phyloP scores from a whole-genome alignment of 2,888 invertebrate genomes.

The Cotesia congregata region DNA sequence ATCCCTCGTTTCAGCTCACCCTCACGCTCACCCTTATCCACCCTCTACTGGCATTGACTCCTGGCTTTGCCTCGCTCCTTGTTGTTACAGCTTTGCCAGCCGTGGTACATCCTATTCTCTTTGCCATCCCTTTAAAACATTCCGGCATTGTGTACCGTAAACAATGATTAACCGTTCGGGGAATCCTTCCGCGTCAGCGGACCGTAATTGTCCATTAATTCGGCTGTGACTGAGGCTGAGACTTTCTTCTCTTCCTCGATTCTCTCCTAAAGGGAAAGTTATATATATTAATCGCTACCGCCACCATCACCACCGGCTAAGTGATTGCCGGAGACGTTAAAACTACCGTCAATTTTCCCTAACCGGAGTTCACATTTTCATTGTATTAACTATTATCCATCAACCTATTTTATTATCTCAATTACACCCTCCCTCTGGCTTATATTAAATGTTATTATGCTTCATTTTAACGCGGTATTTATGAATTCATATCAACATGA shows the following conservation, averaged over 20 bases:
- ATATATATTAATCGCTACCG: background rate
- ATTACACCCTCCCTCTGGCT: background rate
- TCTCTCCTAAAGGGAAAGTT: background rate
- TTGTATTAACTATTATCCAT: background rate
- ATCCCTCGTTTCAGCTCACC: background rate
- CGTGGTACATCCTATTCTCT: slow-evolving; percentile 19
- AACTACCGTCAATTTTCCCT: background rate
- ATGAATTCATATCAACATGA: too few relatives aligned
- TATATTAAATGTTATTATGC: too few relatives aligned
- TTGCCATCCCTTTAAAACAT: slow-evolving; percentile 41
- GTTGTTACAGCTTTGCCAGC: background rate
- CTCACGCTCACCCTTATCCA: background rate
- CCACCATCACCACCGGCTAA: slow-evolving; percentile 7
- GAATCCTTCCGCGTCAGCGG: slow-evolving; percentile 47
- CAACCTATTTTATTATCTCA: slow-evolving; percentile 1
- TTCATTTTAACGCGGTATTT: too few relatives aligned
- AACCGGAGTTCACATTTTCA: background rate
- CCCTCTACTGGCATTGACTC: background rate
- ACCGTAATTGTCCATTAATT: slow-evolving; percentile 56
- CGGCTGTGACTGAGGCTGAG: slow-evolving; percentile 35
- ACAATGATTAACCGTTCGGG: slow-evolving; percentile 58
- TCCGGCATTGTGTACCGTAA: slow-evolving; percentile 58
- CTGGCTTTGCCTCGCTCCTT: background rate
- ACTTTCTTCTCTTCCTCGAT: slow-evolving; percentile 4
- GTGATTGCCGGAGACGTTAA: slow-evolving; percentile 18